Conservation (phyloP, 2,888 invertebrate species). For the Aricia artaxerxes region DNA sequence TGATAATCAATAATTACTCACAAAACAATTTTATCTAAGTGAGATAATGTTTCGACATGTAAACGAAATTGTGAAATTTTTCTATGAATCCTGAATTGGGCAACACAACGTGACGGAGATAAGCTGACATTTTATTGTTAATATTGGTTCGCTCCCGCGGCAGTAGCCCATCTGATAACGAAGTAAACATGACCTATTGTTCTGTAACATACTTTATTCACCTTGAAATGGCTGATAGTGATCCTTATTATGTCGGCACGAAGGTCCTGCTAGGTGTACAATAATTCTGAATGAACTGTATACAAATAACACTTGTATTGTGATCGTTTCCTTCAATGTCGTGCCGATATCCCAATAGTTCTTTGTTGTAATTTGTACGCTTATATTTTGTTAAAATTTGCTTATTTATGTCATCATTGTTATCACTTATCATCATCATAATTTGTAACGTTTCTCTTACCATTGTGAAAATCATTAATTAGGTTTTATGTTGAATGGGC, state of each 20-base stretch:
- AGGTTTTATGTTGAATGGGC: no score
- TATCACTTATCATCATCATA: no score
- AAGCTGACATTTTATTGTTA: constrained; percentile 18
- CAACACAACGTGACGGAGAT: constrained; percentile 15
- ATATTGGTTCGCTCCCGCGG: constrained; percentile 3
- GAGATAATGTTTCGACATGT: neutral
- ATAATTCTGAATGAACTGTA: neutral
- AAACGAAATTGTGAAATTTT: constrained; percentile 15
- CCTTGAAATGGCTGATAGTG: neutral
- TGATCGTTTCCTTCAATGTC: neutral
- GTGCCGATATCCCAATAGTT: neutral
- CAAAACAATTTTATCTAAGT: neutral
- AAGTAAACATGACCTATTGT: constrained; percentile 2
- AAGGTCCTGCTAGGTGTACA: neutral
- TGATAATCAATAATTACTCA: neutral
- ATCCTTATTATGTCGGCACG: neutral
- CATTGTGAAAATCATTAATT: no score
- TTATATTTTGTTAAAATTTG: no score
- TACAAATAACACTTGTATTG: neutral
- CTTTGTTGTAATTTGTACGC: neutral
- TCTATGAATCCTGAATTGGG: constrained; percentile 2
- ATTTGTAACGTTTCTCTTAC: no score
- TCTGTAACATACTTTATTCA: neutral
- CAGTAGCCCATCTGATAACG: constrained; percentile 20
- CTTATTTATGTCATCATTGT: no score